These are phyloP conservation scores for Cantharis flavilabris DNA, from an alignment of 2,888 invertebrate genomes.

Conservation along the genomic window DNA sequence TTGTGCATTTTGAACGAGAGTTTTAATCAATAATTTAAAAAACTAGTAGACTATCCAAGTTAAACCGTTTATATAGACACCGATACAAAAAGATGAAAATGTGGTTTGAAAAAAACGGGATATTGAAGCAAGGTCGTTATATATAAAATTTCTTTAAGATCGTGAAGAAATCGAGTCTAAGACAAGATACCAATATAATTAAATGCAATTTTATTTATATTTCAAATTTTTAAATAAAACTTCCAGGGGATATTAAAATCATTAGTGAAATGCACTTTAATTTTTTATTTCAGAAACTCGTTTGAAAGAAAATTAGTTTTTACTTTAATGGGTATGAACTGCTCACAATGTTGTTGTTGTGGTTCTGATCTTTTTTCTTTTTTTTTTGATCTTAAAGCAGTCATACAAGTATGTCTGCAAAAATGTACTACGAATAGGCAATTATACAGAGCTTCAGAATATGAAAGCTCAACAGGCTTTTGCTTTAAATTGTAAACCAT, in stretches of 20 bases:
- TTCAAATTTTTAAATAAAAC: not conserved
- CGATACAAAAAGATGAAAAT: conserved; percentile 1
- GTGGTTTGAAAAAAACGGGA: conserved; percentile 5
- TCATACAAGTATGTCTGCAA: conserved; percentile 28
- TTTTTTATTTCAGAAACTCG: not conserved
- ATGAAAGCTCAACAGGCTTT: not conserved
- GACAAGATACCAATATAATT: not conserved
- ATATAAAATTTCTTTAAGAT: not conserved
- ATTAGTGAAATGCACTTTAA: not conserved
- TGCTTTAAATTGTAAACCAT: not conserved
- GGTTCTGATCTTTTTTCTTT: conserved; percentile 4
- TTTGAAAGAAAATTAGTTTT: not conserved
- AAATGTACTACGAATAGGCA: conserved; percentile 24
- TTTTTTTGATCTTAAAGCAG: conserved; percentile 16
- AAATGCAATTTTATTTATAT: not conserved
- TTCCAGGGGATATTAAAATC: not conserved
- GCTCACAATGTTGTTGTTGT: not conserved
- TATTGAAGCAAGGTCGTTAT: conserved; percentile 12
- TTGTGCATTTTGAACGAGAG: not conserved
- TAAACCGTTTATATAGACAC: not conserved
- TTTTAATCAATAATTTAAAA: not conserved
- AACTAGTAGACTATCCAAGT: not conserved
- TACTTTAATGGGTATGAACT: not conserved
- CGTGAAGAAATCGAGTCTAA: not conserved
- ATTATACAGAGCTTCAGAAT: conserved; percentile 17